Evolutionary conservation across 2,888 invertebrate genomes (phyloP), one percentile per base, ranked within the genome.

Genomic region (Acrobasis repandana): DNA sequence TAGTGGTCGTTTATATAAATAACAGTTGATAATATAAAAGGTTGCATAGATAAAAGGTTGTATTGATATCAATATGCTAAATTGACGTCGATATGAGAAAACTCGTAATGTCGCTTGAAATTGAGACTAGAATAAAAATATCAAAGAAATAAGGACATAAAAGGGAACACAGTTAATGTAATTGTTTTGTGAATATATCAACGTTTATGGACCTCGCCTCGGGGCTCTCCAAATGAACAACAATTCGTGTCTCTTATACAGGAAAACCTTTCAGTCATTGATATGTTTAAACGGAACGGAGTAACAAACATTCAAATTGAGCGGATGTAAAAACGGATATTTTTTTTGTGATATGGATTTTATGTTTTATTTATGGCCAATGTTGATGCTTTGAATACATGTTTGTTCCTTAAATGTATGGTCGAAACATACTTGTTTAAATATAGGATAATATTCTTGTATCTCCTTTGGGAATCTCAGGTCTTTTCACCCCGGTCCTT

Each of bases 261-360:
- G 50, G 48, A 50, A 50, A 52, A 34, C 52, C 52, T 52, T 52
- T 52, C 15, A 52, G 52, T 16, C 15, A 52, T 52, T 52, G 52
- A 52, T 36, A 52, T 52, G 36, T 36, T 36, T 36, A 36, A 52
- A 52, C 16, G 33, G n/a, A 15, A 51, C 15, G 36, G 15, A 36
- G 15, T 43, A 43, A n/a, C 43, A 43, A 36, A 36, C 49, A 49
- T 11, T n/a, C 34, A 51, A 36, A 36, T 36, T 10, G 18, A 34
- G 34, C 15, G 16, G 16, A 52, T 10, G 15, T 52, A 36, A 52
- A 52, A 33, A 15, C 33, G 33, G n/a, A 51, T 34, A 36, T 9
- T 2, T 36, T 52, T 34, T 52, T 5, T 52, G 15, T 36, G 52
- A 16, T 36, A 11, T 33, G 9, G 50, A 5, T 5, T 11, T 4